Evolutionary conservation across 2,888 invertebrate genomes (phyloP).

Genomic region (Acheta domesticus): DNA sequence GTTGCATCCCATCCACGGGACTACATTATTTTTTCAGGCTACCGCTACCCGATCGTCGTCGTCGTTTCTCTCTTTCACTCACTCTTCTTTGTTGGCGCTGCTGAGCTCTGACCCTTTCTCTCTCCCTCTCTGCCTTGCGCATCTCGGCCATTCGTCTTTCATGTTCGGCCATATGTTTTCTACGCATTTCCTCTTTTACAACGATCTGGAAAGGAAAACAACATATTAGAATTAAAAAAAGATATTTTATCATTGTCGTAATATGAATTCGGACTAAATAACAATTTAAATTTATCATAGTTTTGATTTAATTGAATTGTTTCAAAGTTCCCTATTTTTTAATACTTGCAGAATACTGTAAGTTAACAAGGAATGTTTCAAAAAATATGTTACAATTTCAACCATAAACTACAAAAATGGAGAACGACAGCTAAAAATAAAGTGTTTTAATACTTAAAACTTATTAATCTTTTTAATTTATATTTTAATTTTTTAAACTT

Average conservation of each 20-base stretch:
- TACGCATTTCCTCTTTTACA: conserved; percentile 81
- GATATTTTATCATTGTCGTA: neutral
- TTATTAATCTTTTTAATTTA: too few species aligned
- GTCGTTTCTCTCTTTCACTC: conserved; percentile 29
- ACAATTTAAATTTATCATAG: too few species aligned
- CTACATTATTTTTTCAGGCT: conserved; percentile 34
- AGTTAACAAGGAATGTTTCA: neutral
- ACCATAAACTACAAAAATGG: too few species aligned
- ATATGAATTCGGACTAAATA: too few species aligned
- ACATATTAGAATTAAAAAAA: neutral
- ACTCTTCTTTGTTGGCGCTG: conserved; percentile 32
- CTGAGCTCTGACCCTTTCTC: conserved; percentile 37
- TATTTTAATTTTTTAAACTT: too few species aligned
- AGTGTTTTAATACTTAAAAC: too few species aligned
- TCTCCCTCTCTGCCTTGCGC: conserved; percentile 54
- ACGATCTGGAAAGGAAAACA: conserved; percentile 62
- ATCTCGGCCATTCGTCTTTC: conserved; percentile 74
- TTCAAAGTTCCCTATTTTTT: neutral
- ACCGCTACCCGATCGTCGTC: conserved; percentile 31
- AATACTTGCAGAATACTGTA: neutral
- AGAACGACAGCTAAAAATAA: too few species aligned
- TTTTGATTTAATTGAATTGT: too few species aligned
- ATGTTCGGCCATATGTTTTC: conserved; percentile 83
- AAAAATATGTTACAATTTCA: neutral
- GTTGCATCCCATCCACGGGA: neutral